Percentiles rank a stretch among this genome's conserved stretches.
Conservation (phyloP, 2,113 vertebrate genomes). For the Halichoeres trimaculatus region DNA sequence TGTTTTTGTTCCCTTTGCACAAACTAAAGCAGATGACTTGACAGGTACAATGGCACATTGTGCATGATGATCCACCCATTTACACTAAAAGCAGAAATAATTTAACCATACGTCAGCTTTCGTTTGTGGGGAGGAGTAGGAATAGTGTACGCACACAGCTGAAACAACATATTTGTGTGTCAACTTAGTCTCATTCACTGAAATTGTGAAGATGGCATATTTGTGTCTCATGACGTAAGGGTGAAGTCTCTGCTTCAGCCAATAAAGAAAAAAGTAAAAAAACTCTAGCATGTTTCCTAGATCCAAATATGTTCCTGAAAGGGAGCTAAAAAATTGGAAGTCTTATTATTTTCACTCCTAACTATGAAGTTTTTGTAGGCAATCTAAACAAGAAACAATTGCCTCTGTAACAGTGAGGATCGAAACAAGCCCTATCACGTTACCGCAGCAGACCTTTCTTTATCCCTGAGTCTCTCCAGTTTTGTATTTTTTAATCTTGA, state of each 20-base stretch:
- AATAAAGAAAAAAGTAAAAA: too few species aligned
- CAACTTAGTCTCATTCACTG: too few species aligned
- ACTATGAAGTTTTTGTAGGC: too few species aligned
- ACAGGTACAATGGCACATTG: background rate
- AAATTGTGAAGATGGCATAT: background rate
- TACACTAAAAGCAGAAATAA: background rate
- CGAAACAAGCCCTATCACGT: slow-evolving; percentile 25
- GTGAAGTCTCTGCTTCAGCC: too few species aligned
- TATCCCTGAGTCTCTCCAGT: background rate
- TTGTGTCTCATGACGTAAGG: too few species aligned
- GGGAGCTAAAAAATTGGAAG: too few species aligned
- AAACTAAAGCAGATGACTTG: background rate
- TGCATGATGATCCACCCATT: background rate
- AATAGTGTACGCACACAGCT: too few species aligned
- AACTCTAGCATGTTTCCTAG: too few species aligned
- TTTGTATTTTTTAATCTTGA: slow-evolving; percentile 8
- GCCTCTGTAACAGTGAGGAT: background rate
- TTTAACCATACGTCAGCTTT: background rate
- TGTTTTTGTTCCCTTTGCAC: too few species aligned
- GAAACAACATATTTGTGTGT: too few species aligned
- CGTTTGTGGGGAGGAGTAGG: too few species aligned
- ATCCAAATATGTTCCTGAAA: background rate
- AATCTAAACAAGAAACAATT: background rate
- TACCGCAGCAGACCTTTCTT: background rate
- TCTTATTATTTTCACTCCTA: too few species aligned